Conservation (phyloP, 1,140 invertebrate genomes). For the Patella vulgata region DNA sequence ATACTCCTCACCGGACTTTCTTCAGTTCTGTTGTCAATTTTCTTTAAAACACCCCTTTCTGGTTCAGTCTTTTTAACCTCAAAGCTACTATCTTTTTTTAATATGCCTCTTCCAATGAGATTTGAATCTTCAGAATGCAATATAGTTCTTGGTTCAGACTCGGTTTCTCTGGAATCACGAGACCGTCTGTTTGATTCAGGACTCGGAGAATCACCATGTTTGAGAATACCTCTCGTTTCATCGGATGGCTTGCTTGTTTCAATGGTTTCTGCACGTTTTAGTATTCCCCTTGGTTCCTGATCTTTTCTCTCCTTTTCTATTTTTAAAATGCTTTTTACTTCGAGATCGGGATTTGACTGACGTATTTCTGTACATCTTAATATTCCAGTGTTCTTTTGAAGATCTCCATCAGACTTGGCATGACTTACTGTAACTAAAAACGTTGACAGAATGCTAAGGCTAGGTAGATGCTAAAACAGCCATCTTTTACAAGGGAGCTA, state of each 20-base stretch:
- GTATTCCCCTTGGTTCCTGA: conserved; percentile 21
- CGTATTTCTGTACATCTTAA: too few species aligned
- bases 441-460: too few species aligned
- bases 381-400: too few species aligned
- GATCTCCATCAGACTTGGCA: too few species aligned
- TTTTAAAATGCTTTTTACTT: conserved; percentile 32
- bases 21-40: conserved; percentile 30
- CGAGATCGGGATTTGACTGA: conserved; percentile 16
- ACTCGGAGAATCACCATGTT: conserved; percentile 2
- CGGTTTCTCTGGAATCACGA: too few species aligned
- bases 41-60: conserved; percentile 71
- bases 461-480: too few species aligned
- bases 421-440: too few species aligned
- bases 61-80: conserved; percentile 63
- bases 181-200: conserved; percentile 9
- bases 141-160: too few species aligned
- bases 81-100: conserved; percentile 52
- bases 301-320: conserved; percentile 18
- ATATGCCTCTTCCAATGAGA: conserved; percentile 34
- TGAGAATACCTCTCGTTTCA: conserved; percentile 31
- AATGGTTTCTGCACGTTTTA: conserved; percentile 21
- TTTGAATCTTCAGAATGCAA: conserved; percentile 19
- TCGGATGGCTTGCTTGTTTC: conserved; percentile 2
- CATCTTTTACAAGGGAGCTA: too few species aligned
- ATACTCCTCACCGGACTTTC: conserved; percentile 14